Percentiles rank a stretch among this genome's conserved stretches.
phyloP scores from a whole-genome alignment of 2,797 vertebrate species.

The Spheniscus humboldti region DNA sequence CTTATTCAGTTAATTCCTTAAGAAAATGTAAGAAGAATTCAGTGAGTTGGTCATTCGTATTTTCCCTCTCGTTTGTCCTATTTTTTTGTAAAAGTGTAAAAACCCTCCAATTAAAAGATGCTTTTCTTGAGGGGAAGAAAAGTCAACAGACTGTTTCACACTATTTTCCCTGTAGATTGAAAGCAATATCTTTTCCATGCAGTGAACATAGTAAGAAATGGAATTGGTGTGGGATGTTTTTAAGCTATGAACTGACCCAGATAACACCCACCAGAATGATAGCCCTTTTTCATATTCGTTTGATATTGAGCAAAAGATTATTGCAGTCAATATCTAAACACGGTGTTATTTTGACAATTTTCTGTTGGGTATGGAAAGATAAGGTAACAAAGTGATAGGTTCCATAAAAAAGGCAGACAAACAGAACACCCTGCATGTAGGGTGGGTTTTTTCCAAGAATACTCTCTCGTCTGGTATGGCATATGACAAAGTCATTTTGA shows the following conservation, averaged over 20 bases:
- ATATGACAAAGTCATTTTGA: slow-evolving; percentile 28
- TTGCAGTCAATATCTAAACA: neutral
- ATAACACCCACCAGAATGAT: neutral
- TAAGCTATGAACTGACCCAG: neutral
- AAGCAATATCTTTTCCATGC: slow-evolving; percentile 20
- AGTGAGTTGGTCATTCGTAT: neutral
- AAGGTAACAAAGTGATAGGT: neutral
- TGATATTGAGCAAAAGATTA: neutral
- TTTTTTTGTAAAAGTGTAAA: neutral
- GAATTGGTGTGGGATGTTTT: neutral
- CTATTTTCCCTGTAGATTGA: neutral
- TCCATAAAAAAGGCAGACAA: neutral
- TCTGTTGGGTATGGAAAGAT: neutral
- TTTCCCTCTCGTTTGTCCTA: neutral
- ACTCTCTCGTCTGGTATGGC: neutral
- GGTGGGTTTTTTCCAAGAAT: neutral
- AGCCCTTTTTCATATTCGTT: neutral
- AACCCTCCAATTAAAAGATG: neutral
- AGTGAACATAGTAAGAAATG: neutral
- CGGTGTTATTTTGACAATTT: neutral
- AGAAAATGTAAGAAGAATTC: neutral
- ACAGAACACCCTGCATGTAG: neutral
- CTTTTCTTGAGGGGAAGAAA: neutral
- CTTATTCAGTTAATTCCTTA: neutral
- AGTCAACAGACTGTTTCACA: neutral